Conservation (phyloP, 2,888 invertebrate species). For the Pachycephus smyrnensis region DNA sequence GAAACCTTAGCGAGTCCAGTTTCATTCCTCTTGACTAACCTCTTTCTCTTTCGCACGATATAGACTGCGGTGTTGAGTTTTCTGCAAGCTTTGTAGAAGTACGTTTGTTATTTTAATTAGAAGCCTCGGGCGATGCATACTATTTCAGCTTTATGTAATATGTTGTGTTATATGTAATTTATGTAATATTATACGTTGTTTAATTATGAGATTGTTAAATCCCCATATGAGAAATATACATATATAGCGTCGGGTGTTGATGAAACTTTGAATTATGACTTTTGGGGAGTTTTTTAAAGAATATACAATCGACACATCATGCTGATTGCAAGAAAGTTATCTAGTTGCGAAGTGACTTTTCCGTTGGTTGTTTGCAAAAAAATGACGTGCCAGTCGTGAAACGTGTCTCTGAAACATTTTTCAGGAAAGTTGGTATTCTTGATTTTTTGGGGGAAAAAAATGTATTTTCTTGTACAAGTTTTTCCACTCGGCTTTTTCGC, state of each 20-base stretch:
- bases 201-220: background rate
- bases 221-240: background rate
- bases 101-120: constrained; percentile 64
- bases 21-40: constrained; percentile 14
- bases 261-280: background rate
- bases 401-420: background rate
- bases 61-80: constrained; percentile 1
- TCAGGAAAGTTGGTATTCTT: background rate
- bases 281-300: background rate
- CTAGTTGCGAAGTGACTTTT: background rate
- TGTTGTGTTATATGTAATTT: too few species aligned
- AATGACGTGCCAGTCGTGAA: background rate
- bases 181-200: background rate
- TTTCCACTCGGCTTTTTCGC: background rate
- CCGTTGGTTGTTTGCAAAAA: background rate
- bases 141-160: background rate
- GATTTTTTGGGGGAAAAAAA: background rate
- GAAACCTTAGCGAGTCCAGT: background rate
- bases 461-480: background rate
- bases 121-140: constrained; percentile 49
- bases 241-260: background rate
- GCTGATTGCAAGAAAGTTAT: background rate
- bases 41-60: constrained; percentile 16
- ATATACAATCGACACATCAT: background rate
- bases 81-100: constrained; percentile 20